phyloP scores from a whole-genome alignment of 2,888 invertebrate species.

The Colostygia pectinataria region DNA sequence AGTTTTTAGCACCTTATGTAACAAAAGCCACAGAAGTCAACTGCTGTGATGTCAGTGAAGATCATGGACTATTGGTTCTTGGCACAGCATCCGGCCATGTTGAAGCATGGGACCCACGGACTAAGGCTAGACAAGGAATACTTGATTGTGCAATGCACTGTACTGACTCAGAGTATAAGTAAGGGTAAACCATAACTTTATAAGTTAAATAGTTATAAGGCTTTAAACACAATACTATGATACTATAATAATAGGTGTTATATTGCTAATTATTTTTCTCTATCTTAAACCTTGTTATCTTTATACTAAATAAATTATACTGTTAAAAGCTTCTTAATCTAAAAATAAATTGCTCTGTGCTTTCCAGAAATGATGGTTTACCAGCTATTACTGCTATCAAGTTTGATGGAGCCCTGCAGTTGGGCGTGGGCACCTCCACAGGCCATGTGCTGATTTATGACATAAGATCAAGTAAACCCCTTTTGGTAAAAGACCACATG shows the following conservation, averaged over 20 bases:
- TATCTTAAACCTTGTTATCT: too few relatives aligned
- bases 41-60: slow-evolving; percentile 92
- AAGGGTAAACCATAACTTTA: slow-evolving; percentile 6
- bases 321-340: too few relatives aligned
- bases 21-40: slow-evolving; percentile 90
- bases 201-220: too few relatives aligned
- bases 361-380: slow-evolving; percentile 84
- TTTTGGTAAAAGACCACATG: slow-evolving; percentile 96
- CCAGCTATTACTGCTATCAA: slow-evolving; percentile 91
- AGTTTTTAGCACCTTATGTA: slow-evolving; percentile 93
- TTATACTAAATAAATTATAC: too few relatives aligned
- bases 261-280: too few relatives aligned
- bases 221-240: too few relatives aligned
- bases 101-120: slow-evolving; percentile 98
- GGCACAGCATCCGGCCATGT: slow-evolving; percentile 96
- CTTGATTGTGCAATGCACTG: slow-evolving; percentile 92
- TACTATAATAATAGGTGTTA: too few relatives aligned
- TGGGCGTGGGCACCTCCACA: slow-evolving; percentile 96
- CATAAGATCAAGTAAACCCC: slow-evolving; percentile 94
- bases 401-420: slow-evolving; percentile 88
- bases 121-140: slow-evolving; percentile 88
- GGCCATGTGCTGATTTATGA: slow-evolving; percentile 98
- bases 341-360: slow-evolving; percentile 35
- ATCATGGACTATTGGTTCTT: slow-evolving; percentile 92
- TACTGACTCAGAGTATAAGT: slow-evolving; percentile 78